phyloP scores from a whole-genome alignment of 1,140 invertebrate genomes.

The Telenomus remus region DNA sequence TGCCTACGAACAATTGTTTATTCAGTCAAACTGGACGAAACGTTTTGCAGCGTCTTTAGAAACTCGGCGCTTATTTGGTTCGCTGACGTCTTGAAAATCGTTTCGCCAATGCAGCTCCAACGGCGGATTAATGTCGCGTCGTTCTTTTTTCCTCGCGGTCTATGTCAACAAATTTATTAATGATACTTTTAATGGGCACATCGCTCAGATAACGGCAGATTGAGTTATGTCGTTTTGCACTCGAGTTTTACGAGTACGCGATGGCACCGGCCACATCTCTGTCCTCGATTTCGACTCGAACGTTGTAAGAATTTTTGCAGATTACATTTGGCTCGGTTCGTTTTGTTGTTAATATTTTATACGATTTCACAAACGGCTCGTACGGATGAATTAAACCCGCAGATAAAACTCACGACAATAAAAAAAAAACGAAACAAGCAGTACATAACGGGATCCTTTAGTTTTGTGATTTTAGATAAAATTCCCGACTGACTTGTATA shows the following conservation, averaged over 20 bases:
- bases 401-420: constrained; percentile 25
- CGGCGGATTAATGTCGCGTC: constrained; percentile 8
- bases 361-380: constrained; percentile 39
- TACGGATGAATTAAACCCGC: constrained; percentile 33
- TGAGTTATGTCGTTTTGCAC: constrained; percentile 28
- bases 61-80: constrained; percentile 9
- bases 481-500: constrained; percentile 17
- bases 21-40: constrained; percentile 18
- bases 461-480: constrained; percentile 29
- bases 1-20: constrained; percentile 20
- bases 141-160: background rate
- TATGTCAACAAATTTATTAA: constrained; percentile 46
- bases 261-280: background rate
- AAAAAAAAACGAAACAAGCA: constrained; percentile 17
- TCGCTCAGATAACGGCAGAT: constrained; percentile 7
- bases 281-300: constrained; percentile 2
- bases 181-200: constrained; percentile 28
- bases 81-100: constrained; percentile 5
- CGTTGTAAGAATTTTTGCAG: constrained; percentile 32
- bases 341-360: constrained; percentile 45
- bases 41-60: constrained; percentile 6
- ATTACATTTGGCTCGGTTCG: constrained; percentile 35
- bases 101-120: constrained; percentile 17
- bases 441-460: constrained; percentile 25
- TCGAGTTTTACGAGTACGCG: constrained; percentile 24